Base-by-base conservation (phyloP, 2,888 invertebrate genomes). In the Sarcophaga variegata region DNA sequence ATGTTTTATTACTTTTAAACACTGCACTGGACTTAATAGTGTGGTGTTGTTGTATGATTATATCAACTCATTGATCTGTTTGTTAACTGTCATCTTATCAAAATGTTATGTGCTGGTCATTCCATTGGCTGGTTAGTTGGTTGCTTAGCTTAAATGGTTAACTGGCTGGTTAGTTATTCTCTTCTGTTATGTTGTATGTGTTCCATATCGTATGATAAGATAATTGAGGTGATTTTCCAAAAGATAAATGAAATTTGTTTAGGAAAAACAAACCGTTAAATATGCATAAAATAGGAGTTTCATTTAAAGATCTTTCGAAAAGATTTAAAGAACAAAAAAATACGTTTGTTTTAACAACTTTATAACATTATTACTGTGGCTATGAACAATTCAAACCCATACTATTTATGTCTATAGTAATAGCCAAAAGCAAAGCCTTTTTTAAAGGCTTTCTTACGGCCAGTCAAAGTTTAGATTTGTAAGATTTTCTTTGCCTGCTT, bases 41-140 rank as follows among this genome's bases (percentile, higher is more conserved):
- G 20, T 63, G 27, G 63, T 82, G 22, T n/a, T 74, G 14, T 60
- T 67, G 2, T 75, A 27, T 70, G 84, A 84, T 84, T 80, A 76
- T 80, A 84, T 84, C 84, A 37, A 84, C 66, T 81, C 86, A 83
- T 74, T 81, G 86, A 83, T 83, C 83, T 81, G 83, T 86, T 86
- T 83, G 86, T 83, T 86, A 81, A 81, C 86, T 86, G 86, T 86
- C 86, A 86, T 86, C 83, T 87, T 83, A 86, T 87, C 83, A 66
- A 80, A 71, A 84, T 80, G 80, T 84, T 80, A 62, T 76, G 3
- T n/a, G 67, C 37, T 37, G 37, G 37, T 37, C 37, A 37, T 37
- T 37, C 10, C 8, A 37, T 37, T 37, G 6, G 8, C 37, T 37
- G 37, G 37, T 10, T 37, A 10, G 37, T 37, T 1, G 6, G 37